Conservation (phyloP, 2,888 invertebrate species). For the Hirudinaria manillensis region DNA sequence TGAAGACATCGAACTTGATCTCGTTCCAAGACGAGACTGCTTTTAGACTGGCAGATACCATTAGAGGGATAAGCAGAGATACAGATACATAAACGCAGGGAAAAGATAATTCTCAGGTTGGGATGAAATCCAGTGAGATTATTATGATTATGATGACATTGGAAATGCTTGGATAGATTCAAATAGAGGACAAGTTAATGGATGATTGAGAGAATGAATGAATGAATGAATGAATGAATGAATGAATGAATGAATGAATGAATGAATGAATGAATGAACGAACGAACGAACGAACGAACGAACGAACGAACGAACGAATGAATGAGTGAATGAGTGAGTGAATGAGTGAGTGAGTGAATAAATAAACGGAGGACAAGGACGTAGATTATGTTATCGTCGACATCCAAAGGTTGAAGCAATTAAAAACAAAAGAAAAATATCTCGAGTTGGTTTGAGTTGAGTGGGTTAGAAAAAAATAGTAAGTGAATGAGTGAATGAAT, state of each 20-base stretch:
- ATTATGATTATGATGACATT: too few relatives aligned
- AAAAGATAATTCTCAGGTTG: too few relatives aligned
- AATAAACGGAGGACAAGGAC: too few relatives aligned
- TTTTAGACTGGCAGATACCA: neutral
- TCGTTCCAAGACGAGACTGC: neutral
- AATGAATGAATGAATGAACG: conserved; percentile 22
- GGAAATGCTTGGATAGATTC: neutral
- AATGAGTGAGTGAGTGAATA: neutral
- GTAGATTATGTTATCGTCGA: too few relatives aligned
- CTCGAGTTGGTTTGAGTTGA: too few relatives aligned
- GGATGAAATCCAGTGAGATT: too few relatives aligned
- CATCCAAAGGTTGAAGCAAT: too few relatives aligned
- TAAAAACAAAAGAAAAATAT: too few relatives aligned
- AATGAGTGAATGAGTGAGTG: neutral
- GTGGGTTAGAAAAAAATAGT: neutral
- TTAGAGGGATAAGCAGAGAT: neutral
- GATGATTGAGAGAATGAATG: neutral
- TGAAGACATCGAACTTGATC: too few relatives aligned
- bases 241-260: neutral
- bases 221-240: conserved; percentile 3
- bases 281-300: neutral
- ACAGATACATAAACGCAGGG: neutral
- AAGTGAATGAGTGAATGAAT: neutral
- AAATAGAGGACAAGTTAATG: neutral
- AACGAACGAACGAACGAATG: conserved; percentile 5